Conservation (phyloP, 2,113 vertebrate genomes). For the Ceyx melanurus region DNA sequence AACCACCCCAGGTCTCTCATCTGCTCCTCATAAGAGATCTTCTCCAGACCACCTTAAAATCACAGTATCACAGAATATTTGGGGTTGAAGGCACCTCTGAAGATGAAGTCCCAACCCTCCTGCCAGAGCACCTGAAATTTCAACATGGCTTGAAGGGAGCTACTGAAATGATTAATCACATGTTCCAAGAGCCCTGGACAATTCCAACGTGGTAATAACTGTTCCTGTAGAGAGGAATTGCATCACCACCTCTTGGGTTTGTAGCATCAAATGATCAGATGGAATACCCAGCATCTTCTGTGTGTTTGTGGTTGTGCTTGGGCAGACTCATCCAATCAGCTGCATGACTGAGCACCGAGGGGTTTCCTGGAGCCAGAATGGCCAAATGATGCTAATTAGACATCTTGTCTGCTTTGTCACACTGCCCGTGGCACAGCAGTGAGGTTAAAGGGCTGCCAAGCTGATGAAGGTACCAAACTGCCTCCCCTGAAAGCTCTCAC, state of each 20-base stretch:
- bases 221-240: background rate
- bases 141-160: background rate
- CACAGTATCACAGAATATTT: too few relatives aligned
- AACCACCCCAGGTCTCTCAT: too few relatives aligned
- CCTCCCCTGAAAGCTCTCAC: background rate
- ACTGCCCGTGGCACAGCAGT: background rate
- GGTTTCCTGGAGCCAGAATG: slow-evolving; percentile 13
- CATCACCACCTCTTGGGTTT: accelerated
- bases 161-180: background rate
- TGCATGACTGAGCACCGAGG: slow-evolving; percentile 18
- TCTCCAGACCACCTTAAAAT: too few relatives aligned
- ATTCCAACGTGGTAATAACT: accelerated
- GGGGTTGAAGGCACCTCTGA: too few relatives aligned
- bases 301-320: slow-evolving; percentile 20
- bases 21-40: too few relatives aligned
- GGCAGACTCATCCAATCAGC: slow-evolving; percentile 30
- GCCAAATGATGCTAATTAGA: slow-evolving; percentile 43
- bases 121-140: background rate
- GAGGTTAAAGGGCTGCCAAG: slow-evolving; percentile 27
- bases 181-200: accelerated
- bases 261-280: background rate
- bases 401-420: slow-evolving; percentile 20
- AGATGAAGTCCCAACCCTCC: too few relatives aligned
- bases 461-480: background rate
- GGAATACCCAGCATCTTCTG: background rate